Conservation (phyloP, 2,797 vertebrate species). For the Martes flavigula region DNA sequence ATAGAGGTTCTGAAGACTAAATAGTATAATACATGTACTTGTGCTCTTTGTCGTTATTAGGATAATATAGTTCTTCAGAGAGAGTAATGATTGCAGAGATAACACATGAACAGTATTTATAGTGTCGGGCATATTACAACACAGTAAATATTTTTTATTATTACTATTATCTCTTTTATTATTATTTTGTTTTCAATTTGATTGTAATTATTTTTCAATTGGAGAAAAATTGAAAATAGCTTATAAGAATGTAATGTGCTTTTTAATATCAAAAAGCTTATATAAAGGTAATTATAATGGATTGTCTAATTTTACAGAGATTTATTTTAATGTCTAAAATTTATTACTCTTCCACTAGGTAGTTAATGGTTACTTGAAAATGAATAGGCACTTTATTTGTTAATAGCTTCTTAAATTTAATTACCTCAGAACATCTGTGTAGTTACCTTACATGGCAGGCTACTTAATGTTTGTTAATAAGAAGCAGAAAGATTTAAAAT, state of each 20-base stretch:
- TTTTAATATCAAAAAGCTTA: not conserved
- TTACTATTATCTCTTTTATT: not conserved
- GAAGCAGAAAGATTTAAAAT: conserved; percentile 16
- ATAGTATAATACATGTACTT: not conserved
- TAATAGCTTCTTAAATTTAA: conserved; percentile 31
- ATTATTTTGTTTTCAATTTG: not conserved
- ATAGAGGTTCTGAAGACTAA: not conserved
- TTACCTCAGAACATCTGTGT: conserved; percentile 8
- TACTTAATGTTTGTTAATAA: conserved; percentile 20
- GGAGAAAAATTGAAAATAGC: not conserved
- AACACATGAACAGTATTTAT: not conserved
- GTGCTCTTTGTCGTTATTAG: not conserved
- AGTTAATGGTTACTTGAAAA: not conserved
- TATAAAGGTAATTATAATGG: not conserved
- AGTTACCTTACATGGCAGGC: not conserved
- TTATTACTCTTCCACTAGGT: not conserved
- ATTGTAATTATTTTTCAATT: not conserved
- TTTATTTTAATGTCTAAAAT: conserved; percentile 38
- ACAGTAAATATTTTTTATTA: not conserved
- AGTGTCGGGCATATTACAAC: not conserved
- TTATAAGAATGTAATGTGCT: not conserved
- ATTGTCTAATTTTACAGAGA: conserved; percentile 43
- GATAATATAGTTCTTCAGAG: not conserved
- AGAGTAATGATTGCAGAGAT: not conserved
- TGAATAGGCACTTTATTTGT: conserved; percentile 57